Evolutionary conservation across 2,113 vertebrate species (phyloP).

Genomic region (Scophthalmus maximus): DNA sequence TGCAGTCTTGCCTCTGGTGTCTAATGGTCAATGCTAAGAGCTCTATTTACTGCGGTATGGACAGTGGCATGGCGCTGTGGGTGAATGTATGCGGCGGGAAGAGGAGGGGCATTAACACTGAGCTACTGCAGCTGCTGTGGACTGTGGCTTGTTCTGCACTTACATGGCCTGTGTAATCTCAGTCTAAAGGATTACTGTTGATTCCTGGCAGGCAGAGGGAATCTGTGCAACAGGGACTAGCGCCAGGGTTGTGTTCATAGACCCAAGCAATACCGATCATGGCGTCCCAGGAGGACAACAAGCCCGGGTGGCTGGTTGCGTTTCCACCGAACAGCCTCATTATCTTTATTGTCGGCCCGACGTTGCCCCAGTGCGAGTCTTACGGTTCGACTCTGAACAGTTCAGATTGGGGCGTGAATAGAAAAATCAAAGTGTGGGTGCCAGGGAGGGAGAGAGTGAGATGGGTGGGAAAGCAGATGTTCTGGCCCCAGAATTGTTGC

Average conservation of each 20-base stretch:
- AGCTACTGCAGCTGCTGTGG: conserved; percentile 65
- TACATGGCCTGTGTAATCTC: conserved; percentile 79
- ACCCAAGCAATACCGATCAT: conserved; percentile 68
- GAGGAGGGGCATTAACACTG: conserved; percentile 34
- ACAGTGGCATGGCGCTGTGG: conserved; percentile 13
- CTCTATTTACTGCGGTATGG: conserved; percentile 4
- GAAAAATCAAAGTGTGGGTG: conserved; percentile 60
- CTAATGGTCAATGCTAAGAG: neutral
- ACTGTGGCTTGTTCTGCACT: conserved; percentile 73
- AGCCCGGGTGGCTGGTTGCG: conserved; percentile 37
- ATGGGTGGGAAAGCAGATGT: conserved; percentile 80
- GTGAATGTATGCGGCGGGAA: conserved; percentile 35
- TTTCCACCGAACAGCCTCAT: conserved; percentile 48
- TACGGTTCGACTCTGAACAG: conserved; percentile 39
- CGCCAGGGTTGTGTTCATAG: conserved; percentile 70
- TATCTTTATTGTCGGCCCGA: conserved; percentile 40
- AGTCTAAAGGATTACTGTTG: conserved; percentile 82
- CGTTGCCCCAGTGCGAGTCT: conserved; percentile 21
- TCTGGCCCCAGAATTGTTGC: conserved; percentile 76
- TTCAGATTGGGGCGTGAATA: conserved; percentile 49
- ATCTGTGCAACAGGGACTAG: conserved; percentile 73
- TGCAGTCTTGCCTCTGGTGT: neutral
- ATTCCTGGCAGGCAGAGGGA: conserved; percentile 78
- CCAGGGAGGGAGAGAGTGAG: conserved; percentile 35
- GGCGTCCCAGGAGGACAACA: conserved; percentile 52